These are phyloP conservation scores for Pinctada fucata DNA, from an alignment of 2,888 invertebrate species.

Conservation along the genomic window DNA sequence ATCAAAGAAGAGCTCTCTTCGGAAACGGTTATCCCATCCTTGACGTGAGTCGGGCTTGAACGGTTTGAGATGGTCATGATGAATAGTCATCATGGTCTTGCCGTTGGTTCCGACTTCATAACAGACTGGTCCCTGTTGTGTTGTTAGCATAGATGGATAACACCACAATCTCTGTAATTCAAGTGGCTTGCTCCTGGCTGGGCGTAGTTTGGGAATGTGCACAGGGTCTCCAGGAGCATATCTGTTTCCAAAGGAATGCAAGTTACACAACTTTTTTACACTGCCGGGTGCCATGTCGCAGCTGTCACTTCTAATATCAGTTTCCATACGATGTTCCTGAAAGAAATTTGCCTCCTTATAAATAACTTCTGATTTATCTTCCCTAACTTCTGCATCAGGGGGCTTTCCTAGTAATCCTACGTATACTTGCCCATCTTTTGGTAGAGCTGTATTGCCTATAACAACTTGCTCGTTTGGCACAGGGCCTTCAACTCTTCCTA, in stretches of 20 bases:
- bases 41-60: not conserved
- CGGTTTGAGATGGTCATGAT: not conserved
- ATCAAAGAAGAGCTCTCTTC: no score
- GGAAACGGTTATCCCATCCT: no score
- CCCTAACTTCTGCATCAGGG: not conserved
- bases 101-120: no score
- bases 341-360: not conserved
- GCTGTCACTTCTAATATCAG: no score
- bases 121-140: no score
- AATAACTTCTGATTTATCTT: not conserved
- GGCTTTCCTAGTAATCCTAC: not conserved
- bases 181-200: not conserved
- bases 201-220: no score
- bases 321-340: no score
- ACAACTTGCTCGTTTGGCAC: not conserved
- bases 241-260: no score
- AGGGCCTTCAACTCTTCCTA: not conserved
- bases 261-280: not conserved
- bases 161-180: constrained; percentile 3
- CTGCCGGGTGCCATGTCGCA: no score
- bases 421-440: not conserved
- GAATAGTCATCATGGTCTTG: no score
- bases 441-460: not conserved
- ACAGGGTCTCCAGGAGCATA: not conserved
- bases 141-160: no score